A percentile compares a stretch with the other conserved stretches of the same genome.
Conservation (phyloP, 2,888 invertebrate species). For the Lobophora halterata region DNA sequence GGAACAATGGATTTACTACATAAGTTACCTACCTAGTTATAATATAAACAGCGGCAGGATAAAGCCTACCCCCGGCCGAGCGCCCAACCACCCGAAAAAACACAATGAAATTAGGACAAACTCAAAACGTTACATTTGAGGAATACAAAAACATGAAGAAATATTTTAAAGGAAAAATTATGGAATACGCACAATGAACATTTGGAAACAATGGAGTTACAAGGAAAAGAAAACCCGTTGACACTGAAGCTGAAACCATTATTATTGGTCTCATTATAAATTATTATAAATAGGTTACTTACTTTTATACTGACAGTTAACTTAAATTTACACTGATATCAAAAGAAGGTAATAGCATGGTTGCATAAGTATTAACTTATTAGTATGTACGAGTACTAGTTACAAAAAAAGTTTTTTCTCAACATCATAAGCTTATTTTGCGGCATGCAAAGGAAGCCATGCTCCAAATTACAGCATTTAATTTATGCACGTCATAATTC, state of each 20-base stretch:
- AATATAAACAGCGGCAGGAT: slow-evolving; percentile 66
- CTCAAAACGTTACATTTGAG: slow-evolving; percentile 31
- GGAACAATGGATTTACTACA: no score
- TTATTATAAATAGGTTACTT: not conserved
- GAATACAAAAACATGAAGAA: slow-evolving; percentile 19
- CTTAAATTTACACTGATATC: no score
- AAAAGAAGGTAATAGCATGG: no score
- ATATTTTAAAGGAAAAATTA: slow-evolving; percentile 8
- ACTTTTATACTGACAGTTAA: not conserved
- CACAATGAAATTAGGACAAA: slow-evolving; percentile 42
- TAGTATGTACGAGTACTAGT: no score
- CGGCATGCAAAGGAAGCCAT: slow-evolving; percentile 19
- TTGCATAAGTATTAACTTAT: no score
- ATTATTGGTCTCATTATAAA: no score
- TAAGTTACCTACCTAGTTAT: no score
- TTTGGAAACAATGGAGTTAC: not conserved
- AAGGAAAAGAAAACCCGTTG: no score
- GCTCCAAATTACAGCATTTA: slow-evolving; percentile 32
- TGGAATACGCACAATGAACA: not conserved
- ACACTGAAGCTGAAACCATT: no score
- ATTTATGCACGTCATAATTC: slow-evolving; percentile 44
- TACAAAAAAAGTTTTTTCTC: slow-evolving; percentile 6
- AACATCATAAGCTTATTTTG: slow-evolving; percentile 22
- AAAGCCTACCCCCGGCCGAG: slow-evolving; percentile 41
- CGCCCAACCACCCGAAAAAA: slow-evolving; percentile 39